Evolutionary conservation across 1,140 invertebrate species (phyloP).

Genomic region (Drosophila ananassae): DNA sequence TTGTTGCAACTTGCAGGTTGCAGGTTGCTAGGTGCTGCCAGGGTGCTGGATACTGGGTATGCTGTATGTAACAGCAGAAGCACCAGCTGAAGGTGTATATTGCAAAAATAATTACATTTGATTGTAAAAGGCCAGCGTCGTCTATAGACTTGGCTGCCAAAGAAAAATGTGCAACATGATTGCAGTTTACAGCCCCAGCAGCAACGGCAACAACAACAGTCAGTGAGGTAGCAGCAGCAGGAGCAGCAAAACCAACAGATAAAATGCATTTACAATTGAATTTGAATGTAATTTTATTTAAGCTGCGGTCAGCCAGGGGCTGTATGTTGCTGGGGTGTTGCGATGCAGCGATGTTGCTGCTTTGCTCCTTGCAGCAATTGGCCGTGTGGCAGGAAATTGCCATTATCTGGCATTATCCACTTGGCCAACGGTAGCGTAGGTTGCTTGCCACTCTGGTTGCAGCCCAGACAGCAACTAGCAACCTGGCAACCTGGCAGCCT

Average conservation of each 20-base stretch:
- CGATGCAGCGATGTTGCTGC: constrained; percentile 28
- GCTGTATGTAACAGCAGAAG: constrained; percentile 3
- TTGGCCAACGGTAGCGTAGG: constrained; percentile 64
- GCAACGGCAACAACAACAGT: constrained; percentile 28
- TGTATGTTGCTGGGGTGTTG: constrained; percentile 41
- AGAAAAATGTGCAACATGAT: constrained; percentile 83
- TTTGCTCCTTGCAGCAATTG: constrained; percentile 61
- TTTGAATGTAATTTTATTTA: constrained; percentile 83
- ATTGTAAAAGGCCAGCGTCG: constrained; percentile 78
- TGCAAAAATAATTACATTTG: constrained; percentile 83
- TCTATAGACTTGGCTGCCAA: constrained; percentile 57
- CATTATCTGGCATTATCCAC: constrained; percentile 82
- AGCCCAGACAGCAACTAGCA: constrained; percentile 5
- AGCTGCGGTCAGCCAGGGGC: constrained; percentile 78
- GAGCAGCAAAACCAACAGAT: constrained; percentile 77
- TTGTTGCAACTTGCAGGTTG: constrained; percentile 70
- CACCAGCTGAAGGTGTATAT: constrained; percentile 79
- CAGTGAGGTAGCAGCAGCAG: constrained; percentile 14
- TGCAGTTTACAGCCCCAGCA: constrained; percentile 77
- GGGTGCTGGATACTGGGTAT: too few relatives aligned
- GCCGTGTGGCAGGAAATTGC: constrained; percentile 80
- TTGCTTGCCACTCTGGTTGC: constrained; percentile 4
- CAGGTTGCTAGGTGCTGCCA: constrained; percentile 19
- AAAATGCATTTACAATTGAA: constrained; percentile 83
- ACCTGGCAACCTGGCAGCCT: not conserved